Base-by-base conservation (phyloP, 2,888 invertebrate genomes). In the Leucania comma region DNA sequence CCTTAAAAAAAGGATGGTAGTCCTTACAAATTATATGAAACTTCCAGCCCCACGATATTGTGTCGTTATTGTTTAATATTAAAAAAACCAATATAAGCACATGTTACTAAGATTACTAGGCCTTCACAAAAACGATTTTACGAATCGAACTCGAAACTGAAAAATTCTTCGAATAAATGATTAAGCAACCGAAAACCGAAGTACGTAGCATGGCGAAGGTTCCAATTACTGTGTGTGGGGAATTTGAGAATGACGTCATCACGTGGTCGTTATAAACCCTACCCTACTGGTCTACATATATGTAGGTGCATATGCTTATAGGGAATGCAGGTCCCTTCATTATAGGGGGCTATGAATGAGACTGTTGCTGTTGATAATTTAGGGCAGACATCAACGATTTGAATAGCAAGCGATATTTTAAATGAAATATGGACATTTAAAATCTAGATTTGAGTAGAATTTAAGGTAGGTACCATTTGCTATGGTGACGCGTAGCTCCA, bases 231-330 rank as follows among this genome's bases (percentile, higher is more conserved):
- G 59, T 5, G 58, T 74, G 61, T 74, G 72, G 83, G 76, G 78
- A 83, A 83, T 85, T 83, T 65, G 50, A 60, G 22, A 35, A 50
- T 83, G 83, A 83, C 83, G 83, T 83, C 83, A 83, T 22, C 24
- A 14, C 48, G 53, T 64, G 56, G 65, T 80, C 70, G 60, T 76
- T 76, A 68, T 53, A 51, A 60, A 68, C 68, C 67, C 32, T 50
- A 68, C 85, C 73, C 71, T 24, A 50, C 35, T 60, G 32, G 51
- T 29, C 53, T 42, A 72, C 50, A 48, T 54, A 57, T 29, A 64
- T 72, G 51, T 24, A 35, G 48, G 60, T 22, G 20, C 35, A 22
- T 35, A 70, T 50, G 14, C 12, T 1, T 54, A 60, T 53, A 53
- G 5, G 38, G 12, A 14, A 20, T 20, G 26, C 50, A 53, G 32